Conservation (phyloP, 1,140 invertebrate species). For the Liolophura sinensis region DNA sequence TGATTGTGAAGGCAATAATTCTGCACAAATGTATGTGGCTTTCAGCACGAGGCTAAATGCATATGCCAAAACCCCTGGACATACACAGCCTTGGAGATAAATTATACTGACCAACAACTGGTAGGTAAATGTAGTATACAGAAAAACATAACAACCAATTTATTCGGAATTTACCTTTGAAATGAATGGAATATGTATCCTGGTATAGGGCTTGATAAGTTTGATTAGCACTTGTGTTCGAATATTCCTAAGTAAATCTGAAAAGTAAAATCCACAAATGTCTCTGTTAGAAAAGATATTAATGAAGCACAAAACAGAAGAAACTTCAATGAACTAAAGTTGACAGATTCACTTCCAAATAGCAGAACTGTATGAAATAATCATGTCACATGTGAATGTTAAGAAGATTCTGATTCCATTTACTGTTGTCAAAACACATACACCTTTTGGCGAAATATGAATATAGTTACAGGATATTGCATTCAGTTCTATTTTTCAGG, state of each 20-base stretch:
- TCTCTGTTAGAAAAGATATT: neutral
- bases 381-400: too few species aligned
- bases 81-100: neutral
- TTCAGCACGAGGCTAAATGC: too few species aligned
- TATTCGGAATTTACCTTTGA: conserved; percentile 68
- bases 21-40: too few species aligned
- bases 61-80: too few species aligned
- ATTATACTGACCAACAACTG: neutral
- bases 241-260: conserved; percentile 94
- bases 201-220: conserved; percentile 96
- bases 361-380: too few species aligned
- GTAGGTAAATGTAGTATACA: neutral
- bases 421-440: too few species aligned
- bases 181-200: conserved; percentile 98
- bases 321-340: neutral
- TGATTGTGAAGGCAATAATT: neutral
- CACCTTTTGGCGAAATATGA: too few species aligned
- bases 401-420: too few species aligned
- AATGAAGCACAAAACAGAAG: neutral
- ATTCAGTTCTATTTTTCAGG: too few species aligned
- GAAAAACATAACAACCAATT: neutral
- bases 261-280: conserved; percentile 42
- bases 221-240: conserved; percentile 97
- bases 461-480: too few species aligned
- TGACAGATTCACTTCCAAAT: too few species aligned